Evolutionary conservation across 2,113 vertebrate species (phyloP).

Genomic region (Ellobius talpinus): DNA sequence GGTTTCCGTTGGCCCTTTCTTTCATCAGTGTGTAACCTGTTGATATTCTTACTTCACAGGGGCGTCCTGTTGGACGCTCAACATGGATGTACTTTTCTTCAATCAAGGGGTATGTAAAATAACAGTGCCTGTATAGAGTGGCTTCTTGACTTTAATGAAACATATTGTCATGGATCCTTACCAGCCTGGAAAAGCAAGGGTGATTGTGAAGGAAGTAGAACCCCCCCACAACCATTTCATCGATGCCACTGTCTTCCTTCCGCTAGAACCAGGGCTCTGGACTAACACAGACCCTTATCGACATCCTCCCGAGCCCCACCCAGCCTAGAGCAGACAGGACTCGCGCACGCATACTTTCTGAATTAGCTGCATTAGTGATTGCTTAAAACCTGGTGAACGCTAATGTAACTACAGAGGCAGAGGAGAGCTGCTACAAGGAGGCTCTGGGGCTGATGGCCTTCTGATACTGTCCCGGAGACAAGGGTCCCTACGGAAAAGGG

Average conservation of each 20-base stretch:
- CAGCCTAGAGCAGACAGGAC: neutral
- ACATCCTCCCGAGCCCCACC: neutral
- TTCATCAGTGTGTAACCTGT: neutral
- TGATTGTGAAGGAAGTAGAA: neutral
- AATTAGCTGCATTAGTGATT: constrained; percentile 2
- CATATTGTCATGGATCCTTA: neutral
- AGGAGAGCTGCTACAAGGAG: neutral
- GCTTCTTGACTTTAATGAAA: neutral
- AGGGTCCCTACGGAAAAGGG: neutral
- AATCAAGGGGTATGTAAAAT: neutral
- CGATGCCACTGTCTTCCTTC: neutral
- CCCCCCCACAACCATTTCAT: neutral
- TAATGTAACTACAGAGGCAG: neutral
- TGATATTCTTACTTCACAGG: neutral
- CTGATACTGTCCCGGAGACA: neutral
- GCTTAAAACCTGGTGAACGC: neutral
- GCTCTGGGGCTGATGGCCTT: neutral
- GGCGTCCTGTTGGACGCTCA: neutral
- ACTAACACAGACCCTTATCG: neutral
- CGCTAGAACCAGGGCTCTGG: neutral
- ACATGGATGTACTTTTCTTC: constrained; percentile 28
- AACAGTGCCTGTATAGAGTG: neutral
- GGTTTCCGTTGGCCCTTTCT: neutral
- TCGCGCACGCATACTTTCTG: neutral
- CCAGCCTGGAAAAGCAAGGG: neutral